Evolutionary conservation across 2,113 vertebrate genomes (phyloP).

Genomic region (Tretioscincus oriximinensis): DNA sequence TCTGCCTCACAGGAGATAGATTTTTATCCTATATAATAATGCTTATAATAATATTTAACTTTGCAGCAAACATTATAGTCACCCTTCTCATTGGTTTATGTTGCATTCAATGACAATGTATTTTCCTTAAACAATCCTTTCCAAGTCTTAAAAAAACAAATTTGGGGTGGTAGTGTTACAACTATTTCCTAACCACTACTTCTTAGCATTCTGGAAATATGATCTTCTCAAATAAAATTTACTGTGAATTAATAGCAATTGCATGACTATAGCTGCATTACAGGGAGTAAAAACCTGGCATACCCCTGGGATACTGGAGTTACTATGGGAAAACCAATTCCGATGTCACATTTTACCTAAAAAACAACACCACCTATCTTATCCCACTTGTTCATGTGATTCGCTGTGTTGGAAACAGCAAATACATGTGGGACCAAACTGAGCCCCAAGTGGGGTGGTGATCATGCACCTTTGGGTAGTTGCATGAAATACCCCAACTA

Average conservation of each 20-base stretch:
- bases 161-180: neutral
- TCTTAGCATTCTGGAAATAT: neutral
- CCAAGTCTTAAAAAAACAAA: neutral
- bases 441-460: too few species aligned
- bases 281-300: too few species aligned
- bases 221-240: slow-evolving; percentile 19
- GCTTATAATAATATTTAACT: slow-evolving; percentile 38
- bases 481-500: too few species aligned
- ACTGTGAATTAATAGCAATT: slow-evolving; percentile 3
- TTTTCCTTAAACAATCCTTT: neutral
- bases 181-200: slow-evolving; percentile 14
- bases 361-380: too few species aligned
- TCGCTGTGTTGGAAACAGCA: too few species aligned
- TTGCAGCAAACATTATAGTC: slow-evolving; percentile 8
- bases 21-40: slow-evolving; percentile 32
- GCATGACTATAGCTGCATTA: neutral
- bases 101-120: slow-evolving; percentile 37
- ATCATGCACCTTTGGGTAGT: too few species aligned
- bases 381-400: too few species aligned
- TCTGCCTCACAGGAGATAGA: slow-evolving; percentile 21
- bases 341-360: too few species aligned
- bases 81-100: slow-evolving; percentile 15
- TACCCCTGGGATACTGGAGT: too few species aligned
- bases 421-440: too few species aligned
- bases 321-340: too few species aligned